phyloP scores from a whole-genome alignment of 2,797 vertebrate genomes.

The Gadopsis marmoratus region DNA sequence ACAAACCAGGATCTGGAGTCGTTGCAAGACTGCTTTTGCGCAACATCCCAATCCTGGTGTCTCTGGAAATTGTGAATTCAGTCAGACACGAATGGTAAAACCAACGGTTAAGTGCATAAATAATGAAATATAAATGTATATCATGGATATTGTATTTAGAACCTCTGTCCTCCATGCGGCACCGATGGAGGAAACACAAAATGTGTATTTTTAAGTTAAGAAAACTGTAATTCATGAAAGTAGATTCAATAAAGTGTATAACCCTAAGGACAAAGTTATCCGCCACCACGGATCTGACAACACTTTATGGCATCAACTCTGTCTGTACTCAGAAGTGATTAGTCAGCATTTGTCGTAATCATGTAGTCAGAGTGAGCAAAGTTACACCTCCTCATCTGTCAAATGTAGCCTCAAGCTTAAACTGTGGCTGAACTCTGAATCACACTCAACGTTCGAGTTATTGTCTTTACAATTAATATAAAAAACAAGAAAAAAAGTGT shows the following conservation, averaged over 20 bases:
- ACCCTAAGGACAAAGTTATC: neutral
- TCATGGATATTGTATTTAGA: no score
- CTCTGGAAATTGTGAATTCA: neutral
- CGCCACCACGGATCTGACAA: neutral
- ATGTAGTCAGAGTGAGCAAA: neutral
- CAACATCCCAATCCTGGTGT: neutral
- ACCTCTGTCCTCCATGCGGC: no score
- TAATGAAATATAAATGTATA: neutral
- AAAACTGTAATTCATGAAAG: no score
- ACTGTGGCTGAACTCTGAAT: neutral
- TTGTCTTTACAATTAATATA: neutral
- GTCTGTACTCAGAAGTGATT: neutral
- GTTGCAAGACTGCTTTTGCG: neutral
- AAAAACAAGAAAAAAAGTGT: no score
- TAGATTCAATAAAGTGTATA: neutral
- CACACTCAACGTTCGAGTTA: neutral
- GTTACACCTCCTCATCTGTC: neutral
- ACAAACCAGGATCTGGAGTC: neutral
- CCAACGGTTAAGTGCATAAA: neutral
- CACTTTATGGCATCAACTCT: neutral
- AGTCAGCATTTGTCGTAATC: neutral
- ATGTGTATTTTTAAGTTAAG: no score
- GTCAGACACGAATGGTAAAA: neutral
- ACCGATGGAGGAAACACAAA: no score
- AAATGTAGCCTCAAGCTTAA: neutral